Conservation (phyloP, 2,113 vertebrate species). For the Laterallus jamaicensis region DNA sequence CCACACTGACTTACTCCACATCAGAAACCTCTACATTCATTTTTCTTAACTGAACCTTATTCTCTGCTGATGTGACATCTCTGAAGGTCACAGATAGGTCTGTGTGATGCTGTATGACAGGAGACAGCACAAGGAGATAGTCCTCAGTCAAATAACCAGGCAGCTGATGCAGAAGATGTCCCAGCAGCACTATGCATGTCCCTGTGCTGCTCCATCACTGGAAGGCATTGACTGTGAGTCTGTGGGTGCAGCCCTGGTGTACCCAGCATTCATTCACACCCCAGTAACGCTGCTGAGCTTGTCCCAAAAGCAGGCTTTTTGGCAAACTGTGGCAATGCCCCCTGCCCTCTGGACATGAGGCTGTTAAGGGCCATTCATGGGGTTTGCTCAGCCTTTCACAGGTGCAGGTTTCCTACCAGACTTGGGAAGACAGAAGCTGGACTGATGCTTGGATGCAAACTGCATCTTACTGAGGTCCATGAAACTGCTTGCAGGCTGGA, state of each 20-base stretch:
- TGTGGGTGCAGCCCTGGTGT: accelerated
- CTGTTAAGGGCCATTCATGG: not conserved
- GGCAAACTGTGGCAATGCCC: not conserved
- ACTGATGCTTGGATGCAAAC: not conserved
- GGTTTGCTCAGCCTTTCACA: not conserved
- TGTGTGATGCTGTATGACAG: not conserved
- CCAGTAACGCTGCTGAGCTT: not conserved
- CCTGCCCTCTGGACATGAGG: not conserved
- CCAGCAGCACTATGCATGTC: accelerated
- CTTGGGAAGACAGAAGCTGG: not conserved
- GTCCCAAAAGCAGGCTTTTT: not conserved
- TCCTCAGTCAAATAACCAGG: not conserved
- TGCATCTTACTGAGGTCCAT: not conserved
- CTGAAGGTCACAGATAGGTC: not conserved
- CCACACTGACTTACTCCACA: not conserved
- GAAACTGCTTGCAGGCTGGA: accelerated
- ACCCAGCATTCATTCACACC: accelerated
- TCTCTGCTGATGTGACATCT: not conserved
- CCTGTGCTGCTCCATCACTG: accelerated
- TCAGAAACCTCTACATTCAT: not conserved
- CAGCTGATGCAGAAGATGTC: not conserved
- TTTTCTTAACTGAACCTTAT: not conserved
- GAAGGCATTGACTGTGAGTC: not conserved
- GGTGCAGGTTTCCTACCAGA: not conserved
- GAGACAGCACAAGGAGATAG: not conserved